Evolutionary conservation across 2,888 invertebrate species (phyloP).

Genomic region (Carcina quercana): DNA sequence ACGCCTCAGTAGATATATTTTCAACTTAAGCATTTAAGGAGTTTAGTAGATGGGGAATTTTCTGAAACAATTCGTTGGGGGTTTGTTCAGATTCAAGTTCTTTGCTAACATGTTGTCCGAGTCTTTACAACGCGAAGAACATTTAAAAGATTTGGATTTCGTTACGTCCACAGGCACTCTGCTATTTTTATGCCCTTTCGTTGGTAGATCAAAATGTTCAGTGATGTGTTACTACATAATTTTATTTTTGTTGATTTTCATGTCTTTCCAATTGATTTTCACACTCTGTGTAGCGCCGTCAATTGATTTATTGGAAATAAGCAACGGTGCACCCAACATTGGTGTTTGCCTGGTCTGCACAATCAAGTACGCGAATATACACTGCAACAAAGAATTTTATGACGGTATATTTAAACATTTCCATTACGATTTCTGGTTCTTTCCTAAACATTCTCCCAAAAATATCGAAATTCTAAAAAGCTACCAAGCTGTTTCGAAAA

Average conservation of each 20-base stretch:
- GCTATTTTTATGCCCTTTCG: conserved; percentile 45
- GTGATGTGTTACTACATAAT: conserved; percentile 27
- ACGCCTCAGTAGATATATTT: no score
- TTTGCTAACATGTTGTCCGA: no score
- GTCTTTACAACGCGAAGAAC: no score
- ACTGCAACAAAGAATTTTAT: conserved; percentile 33
- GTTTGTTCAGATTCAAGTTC: no score
- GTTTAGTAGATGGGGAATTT: no score
- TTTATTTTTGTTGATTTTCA: conserved; percentile 28
- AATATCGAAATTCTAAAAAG: conserved; percentile 30
- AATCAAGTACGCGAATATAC: conserved; percentile 41
- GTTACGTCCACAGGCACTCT: conserved; percentile 32
- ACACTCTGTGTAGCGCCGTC: conserved; percentile 34
- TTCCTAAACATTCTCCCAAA: conserved; percentile 23
- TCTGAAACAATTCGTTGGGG: no score
- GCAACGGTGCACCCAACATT: conserved; percentile 51
- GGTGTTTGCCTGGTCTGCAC: conserved; percentile 45
- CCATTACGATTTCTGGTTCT: conserved; percentile 34
- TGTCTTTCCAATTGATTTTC: conserved; percentile 34
- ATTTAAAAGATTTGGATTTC: no score
- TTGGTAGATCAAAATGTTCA: conserved; percentile 26
- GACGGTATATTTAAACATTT: conserved; percentile 39
- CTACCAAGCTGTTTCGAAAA: conserved; percentile 29
- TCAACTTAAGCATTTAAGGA: no score
- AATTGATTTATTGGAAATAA: conserved; percentile 41